phyloP scores from a whole-genome alignment of 1,140 invertebrate genomes.

The Platorchestia sp. region DNA sequence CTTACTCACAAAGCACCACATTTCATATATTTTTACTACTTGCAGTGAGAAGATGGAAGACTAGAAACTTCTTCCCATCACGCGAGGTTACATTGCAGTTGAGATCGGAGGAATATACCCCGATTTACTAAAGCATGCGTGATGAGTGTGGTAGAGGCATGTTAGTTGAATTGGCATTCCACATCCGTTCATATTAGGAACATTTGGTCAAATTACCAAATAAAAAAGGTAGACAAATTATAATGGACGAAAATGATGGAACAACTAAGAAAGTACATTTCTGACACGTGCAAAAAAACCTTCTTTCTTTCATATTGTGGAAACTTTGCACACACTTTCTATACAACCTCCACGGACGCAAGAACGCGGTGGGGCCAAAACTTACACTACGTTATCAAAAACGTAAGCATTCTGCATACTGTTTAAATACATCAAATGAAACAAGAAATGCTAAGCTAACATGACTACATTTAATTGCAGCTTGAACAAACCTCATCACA shows the following conservation, averaged over 20 bases:
- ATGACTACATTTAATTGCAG: too few species aligned
- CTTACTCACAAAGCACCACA: background rate
- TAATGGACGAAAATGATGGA: background rate
- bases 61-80: background rate
- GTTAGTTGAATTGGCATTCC: background rate
- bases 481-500: too few species aligned
- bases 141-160: background rate
- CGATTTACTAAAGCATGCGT: background rate
- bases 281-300: background rate
- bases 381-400: too few species aligned
- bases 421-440: too few species aligned
- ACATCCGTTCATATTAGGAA: background rate
- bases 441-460: too few species aligned
- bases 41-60: background rate
- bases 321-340: background rate
- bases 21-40: background rate
- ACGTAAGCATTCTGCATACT: too few species aligned
- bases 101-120: background rate
- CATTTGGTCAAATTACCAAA: background rate
- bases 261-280: background rate
- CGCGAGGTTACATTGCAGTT: background rate
- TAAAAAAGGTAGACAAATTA: background rate
- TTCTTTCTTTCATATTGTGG: background rate
- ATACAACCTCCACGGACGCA: background rate
- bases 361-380: too few species aligned